A percentile compares a stretch with the other conserved stretches of the same genome.
Evolutionary conservation across 2,888 invertebrate species (phyloP).

Genomic region (Eubasilissa splendida): DNA sequence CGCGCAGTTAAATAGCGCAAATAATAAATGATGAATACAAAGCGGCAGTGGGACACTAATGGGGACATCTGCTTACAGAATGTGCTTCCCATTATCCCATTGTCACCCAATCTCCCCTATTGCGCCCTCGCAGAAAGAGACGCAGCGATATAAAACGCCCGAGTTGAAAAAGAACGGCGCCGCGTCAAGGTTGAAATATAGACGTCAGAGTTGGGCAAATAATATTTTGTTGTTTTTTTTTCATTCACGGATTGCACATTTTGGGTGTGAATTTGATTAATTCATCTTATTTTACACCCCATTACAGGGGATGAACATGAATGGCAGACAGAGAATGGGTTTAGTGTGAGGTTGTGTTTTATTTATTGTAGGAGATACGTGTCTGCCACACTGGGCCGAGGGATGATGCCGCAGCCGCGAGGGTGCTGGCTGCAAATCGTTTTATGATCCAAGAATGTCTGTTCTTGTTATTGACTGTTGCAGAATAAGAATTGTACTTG

Average conservation of each 20-base stretch:
- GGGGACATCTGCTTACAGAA: constrained; percentile 58
- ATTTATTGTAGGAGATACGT: constrained; percentile 34
- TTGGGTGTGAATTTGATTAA: constrained; percentile 58
- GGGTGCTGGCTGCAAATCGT: constrained; percentile 16
- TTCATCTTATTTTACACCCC: constrained; percentile 57
- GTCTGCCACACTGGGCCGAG: constrained; percentile 26
- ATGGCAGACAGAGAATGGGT: constrained; percentile 34
- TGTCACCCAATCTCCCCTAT: constrained; percentile 54
- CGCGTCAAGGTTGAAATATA: constrained; percentile 47
- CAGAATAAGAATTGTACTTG: no score
- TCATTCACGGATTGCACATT: constrained; percentile 55
- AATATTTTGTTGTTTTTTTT: constrained; percentile 49
- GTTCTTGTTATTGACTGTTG: constrained; percentile 8
- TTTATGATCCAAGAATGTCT: constrained; percentile 17
- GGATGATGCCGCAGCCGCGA: constrained; percentile 3
- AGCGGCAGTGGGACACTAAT: constrained; percentile 57
- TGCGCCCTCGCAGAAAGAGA: constrained; percentile 42
- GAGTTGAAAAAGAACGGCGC: constrained; percentile 35
- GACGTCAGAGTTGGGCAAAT: constrained; percentile 54
- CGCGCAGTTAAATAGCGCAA: constrained; percentile 53
- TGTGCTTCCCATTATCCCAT: constrained; percentile 55
- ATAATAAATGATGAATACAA: constrained; percentile 58
- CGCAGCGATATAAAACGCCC: constrained; percentile 16
- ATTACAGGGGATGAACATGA: constrained; percentile 49
- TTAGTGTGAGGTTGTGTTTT: constrained; percentile 36